Base-by-base conservation (phyloP, 2,888 invertebrate species). In the Eupithecia insigniata region DNA sequence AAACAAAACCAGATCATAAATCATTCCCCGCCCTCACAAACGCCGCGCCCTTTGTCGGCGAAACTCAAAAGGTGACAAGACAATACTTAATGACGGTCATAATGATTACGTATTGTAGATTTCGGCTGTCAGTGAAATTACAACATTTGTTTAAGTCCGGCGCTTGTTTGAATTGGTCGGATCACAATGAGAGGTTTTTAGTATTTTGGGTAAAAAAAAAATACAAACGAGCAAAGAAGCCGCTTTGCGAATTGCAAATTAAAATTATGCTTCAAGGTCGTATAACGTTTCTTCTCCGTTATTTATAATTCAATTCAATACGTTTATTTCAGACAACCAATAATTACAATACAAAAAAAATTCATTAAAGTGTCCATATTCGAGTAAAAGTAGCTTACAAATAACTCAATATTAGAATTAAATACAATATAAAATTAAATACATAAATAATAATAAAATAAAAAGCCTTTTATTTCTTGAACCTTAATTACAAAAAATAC, bases 101-200 rank as follows among this genome's bases (percentile, higher is more conserved):
- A 92, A 92, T 91, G 88, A 92, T 87, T 87, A 84, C 83, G 86
- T 86, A 90, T 91, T 92, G 91, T 91, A 83, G 82, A 84, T 85
- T 84, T 85, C 76, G 84, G 82, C 83, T 86, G 87, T 86, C 85
- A 82, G 82, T 81, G 67, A 73, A 77, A 79, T 79, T 75, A 79
- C 77, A 75, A 80, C 79, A 80, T 77, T 79, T 84, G 82, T 82
- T 85, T 84, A 79, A 75, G 79, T 76, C 76, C 80, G 85, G 83
- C 86, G 84, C 83, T 85, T 81, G 71, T 77, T 80, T 71, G 75
- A 79, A 78, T 75, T 75, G 67, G 69, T 78, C 71, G 67, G 70
- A 74, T 65, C 74, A 83, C 83, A 82, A 84, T 81, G 77, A 73
- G 43, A 68, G 71, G 66, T 66, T 64, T 51, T 55, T 26, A 26